phyloP scores from a whole-genome alignment of 1,140 invertebrate species.

The Drosophila aff. region DNA sequence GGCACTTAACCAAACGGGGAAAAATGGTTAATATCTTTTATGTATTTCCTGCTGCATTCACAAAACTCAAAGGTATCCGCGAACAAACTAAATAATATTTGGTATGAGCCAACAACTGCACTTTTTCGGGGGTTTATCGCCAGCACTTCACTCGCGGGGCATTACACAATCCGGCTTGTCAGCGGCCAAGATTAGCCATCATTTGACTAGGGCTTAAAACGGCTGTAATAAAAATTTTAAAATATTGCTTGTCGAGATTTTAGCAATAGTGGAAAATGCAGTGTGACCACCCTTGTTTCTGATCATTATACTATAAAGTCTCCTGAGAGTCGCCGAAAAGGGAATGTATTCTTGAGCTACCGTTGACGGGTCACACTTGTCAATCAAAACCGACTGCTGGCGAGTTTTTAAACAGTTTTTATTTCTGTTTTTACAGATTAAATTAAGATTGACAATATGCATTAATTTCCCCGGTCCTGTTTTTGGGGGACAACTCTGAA shows the following conservation, averaged over 20 bases:
- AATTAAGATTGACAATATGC: too few relatives aligned
- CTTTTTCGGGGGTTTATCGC: not conserved
- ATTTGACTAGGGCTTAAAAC: not conserved
- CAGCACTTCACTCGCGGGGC: slow-evolving; percentile 3
- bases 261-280: slow-evolving; percentile 10
- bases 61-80: slow-evolving; percentile 10
- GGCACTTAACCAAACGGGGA: slow-evolving; percentile 2
- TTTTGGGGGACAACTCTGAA: rapidly evolving
- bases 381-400: too few relatives aligned
- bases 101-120: slow-evolving; percentile 19
- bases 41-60: slow-evolving; percentile 3
- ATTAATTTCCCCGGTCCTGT: rapidly evolving
- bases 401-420: not conserved
- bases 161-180: slow-evolving; percentile 25
- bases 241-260: slow-evolving; percentile 6
- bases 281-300: not conserved
- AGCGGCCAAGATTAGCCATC: slow-evolving; percentile 14
- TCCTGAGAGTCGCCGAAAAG: too few relatives aligned
- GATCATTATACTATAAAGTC: not conserved
- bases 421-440: not conserved
- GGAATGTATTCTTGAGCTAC: too few relatives aligned
- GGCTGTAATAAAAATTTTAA: slow-evolving; percentile 9
- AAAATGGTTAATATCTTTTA: not conserved
- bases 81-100: not conserved
- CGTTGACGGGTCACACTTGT: not conserved